A percentile compares a stretch with the other conserved stretches of the same genome.
These are phyloP conservation scores for Schlechtendalia chinensis DNA, from an alignment of 1,140 invertebrate species.

Conservation along the genomic window DNA sequence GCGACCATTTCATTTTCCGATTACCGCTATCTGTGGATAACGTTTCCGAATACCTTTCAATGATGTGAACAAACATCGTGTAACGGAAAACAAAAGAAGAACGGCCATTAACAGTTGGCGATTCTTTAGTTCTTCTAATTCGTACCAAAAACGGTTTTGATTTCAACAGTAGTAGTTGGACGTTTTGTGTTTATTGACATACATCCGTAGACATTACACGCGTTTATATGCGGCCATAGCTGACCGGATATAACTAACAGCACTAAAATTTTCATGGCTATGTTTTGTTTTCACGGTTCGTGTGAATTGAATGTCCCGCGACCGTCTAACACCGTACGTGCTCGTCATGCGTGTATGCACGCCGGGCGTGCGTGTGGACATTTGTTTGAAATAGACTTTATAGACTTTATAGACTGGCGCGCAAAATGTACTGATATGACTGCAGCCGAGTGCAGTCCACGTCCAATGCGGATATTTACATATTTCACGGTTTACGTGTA, in stretches of 20 bases:
- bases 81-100: too few relatives aligned
- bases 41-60: too few relatives aligned
- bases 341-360: neutral
- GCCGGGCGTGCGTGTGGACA: neutral
- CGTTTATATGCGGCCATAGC: neutral
- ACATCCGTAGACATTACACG: neutral
- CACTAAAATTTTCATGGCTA: conserved; percentile 39
- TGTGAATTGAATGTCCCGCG: conserved; percentile 14
- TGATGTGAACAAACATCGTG: too few relatives aligned
- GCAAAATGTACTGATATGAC: neutral
- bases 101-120: neutral
- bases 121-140: neutral
- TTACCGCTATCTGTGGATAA: too few relatives aligned
- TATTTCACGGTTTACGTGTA: neutral
- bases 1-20: too few relatives aligned
- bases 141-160: neutral
- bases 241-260: conserved; percentile 35
- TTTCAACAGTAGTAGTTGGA: neutral
- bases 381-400: conserved; percentile 7
- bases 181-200: neutral
- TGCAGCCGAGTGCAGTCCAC: neutral
- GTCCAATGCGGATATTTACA: neutral
- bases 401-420: too few relatives aligned
- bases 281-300: conserved; percentile 39
- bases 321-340: neutral